Base-by-base conservation (phyloP, 1,140 invertebrate species). In the Drosophila subpulchrella region DNA sequence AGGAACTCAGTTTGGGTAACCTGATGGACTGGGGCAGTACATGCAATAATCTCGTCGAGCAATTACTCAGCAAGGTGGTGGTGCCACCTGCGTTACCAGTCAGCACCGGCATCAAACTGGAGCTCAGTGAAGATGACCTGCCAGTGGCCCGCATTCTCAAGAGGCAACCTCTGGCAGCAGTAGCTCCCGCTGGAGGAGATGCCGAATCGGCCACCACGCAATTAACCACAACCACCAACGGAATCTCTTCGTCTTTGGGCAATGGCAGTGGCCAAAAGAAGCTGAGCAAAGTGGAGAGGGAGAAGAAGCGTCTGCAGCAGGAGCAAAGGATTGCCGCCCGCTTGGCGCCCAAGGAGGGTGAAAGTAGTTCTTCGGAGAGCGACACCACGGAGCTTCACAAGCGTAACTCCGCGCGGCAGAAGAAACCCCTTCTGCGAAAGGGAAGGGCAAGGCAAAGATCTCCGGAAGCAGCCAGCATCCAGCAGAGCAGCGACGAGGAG, bases 1-100 rank as follows among this genome's bases (percentile, higher is more conserved):
- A 81, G 24, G 46, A 38, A 20, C 11, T 11, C 5, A 44, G 51
- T 13, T 81, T 78, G 24, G 74, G 48, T n/a, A 72, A 58, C 41
- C 50, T 84, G 0, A 72, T 91, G 12, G 91, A 92, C 54, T 92
- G 92, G 92, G 76, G 80, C 54, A 91, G 74, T 56, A 82, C 91
- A 0, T 92, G 92, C 20, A 92, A 92, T 34, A 90, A 83, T 67
- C 82, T 92, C 4, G 80, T 92, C 3, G 80, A 92, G 68, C 92
- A 92, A 32, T 30, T 92, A 11, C 59, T 88, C 0, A 76, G 4
- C 39, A 88, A 74, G 42, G 47, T 57, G 4, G 56, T 24, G 27
- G 41, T 39, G 17, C 48, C 51, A 32, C 39, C 48, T 0, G 4
- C n/a, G 27, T 20, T 1, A n/a, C 59, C 47, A 17, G 11, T 48